Conservation (phyloP, 2,797 vertebrate genomes). For the Microtus agrestis region DNA sequence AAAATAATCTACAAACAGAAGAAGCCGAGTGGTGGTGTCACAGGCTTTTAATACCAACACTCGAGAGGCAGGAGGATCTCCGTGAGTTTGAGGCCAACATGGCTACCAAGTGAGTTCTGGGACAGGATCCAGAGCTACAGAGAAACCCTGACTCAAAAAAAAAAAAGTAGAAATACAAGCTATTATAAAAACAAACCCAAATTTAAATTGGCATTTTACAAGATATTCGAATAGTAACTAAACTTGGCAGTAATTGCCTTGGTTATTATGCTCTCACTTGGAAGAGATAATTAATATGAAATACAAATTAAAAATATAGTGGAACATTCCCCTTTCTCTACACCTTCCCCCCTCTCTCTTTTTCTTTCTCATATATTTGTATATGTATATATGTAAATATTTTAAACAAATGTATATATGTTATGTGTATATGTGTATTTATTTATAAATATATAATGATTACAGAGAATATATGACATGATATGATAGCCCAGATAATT, state of each 20-base stretch:
- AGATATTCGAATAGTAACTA: conserved; percentile 5
- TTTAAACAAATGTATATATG: background rate
- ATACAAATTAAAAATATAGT: background rate
- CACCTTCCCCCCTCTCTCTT: background rate
- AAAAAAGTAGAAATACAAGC: background rate
- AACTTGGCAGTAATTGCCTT: background rate
- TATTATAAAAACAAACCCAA: conserved; percentile 37
- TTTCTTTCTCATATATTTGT: background rate
- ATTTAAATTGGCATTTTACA: conserved; percentile 26
- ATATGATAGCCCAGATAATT: background rate
- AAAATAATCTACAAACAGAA: background rate
- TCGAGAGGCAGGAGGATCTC: too few species aligned
- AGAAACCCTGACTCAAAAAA: too few species aligned
- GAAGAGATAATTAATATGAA: conserved; percentile 8
- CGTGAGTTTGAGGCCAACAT: too few species aligned
- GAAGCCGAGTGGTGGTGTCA: too few species aligned
- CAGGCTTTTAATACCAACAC: too few species aligned
- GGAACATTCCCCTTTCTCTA: background rate
- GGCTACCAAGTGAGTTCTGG: too few species aligned
- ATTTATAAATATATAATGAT: background rate
- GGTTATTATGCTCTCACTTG: background rate
- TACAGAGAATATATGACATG: background rate
- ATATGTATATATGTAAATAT: background rate
- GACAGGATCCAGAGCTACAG: too few species aligned
- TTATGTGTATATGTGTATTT: background rate